Percentiles rank a stretch among this genome's conserved stretches.
Evolutionary conservation across 2,797 vertebrate species (phyloP).

Genomic region (Falco peregrinus): DNA sequence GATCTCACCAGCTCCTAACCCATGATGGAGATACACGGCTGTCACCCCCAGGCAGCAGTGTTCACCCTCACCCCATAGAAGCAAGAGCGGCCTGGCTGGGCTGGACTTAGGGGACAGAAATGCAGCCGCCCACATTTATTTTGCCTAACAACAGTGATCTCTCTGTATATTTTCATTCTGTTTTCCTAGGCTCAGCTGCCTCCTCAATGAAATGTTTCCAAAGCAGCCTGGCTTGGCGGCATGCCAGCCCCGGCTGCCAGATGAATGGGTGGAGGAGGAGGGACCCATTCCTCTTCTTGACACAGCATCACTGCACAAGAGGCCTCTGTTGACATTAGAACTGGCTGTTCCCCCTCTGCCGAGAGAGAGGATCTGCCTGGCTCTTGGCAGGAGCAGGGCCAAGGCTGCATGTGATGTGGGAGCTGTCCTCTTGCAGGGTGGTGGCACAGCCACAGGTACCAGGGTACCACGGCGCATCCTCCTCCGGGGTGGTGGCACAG

Average conservation of each 20-base stretch:
- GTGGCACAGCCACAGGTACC: neutral
- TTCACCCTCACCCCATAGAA: neutral
- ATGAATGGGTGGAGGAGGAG: constrained; percentile 66
- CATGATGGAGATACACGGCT: neutral
- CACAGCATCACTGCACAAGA: constrained; percentile 64
- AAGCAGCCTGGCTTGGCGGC: constrained; percentile 62
- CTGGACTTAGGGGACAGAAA: constrained; percentile 26
- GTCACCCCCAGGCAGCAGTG: neutral
- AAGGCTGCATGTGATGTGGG: neutral
- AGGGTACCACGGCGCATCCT: neutral
- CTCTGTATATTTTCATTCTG: constrained; percentile 66
- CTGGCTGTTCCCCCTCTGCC: constrained; percentile 49
- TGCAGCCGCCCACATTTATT: constrained; percentile 23
- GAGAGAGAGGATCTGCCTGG: neutral
- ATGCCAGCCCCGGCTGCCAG: constrained; percentile 37
- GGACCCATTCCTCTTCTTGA: constrained; percentile 69
- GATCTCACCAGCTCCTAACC: neutral
- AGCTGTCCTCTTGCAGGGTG: neutral
- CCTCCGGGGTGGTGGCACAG: neutral
- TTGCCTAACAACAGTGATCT: constrained; percentile 67
- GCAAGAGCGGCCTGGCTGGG: neutral
- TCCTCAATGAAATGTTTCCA: constrained; percentile 72
- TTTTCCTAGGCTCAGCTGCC: constrained; percentile 71
- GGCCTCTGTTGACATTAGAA: constrained; percentile 68
- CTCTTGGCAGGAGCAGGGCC: neutral